A percentile compares a stretch with the other conserved stretches of the same genome.
Evolutionary conservation across 2,888 invertebrate species (phyloP).

Genomic region (Kryphioiulus occultus): DNA sequence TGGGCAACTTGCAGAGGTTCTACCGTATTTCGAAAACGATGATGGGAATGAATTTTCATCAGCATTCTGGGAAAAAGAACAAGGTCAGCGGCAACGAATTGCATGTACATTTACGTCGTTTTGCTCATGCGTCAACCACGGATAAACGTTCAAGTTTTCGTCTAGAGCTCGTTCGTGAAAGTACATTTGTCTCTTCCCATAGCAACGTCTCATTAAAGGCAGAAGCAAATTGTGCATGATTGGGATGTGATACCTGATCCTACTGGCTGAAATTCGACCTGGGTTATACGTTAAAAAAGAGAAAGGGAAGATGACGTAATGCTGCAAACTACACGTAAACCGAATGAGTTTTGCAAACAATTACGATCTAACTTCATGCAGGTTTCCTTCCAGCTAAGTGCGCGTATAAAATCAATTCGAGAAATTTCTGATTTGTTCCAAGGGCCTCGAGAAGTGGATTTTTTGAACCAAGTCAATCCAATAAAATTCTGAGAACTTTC

Average conservation of each 20-base stretch:
- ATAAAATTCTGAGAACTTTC: no score
- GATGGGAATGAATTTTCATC: no score
- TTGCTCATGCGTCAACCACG: no score
- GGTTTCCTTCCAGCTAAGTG: not conserved
- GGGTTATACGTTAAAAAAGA: constrained; percentile 22
- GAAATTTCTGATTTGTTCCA: not conserved
- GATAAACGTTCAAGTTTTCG: not conserved
- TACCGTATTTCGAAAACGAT: no score
- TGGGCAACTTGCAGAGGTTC: no score
- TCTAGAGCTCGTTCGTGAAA: not conserved
- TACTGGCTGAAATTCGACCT: constrained; percentile 16
- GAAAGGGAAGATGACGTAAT: not conserved
- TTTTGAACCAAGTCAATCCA: no score
- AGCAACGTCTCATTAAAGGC: constrained; percentile 46
- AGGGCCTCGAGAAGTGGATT: no score
- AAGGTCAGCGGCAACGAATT: no score
- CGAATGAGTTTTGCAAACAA: not conserved
- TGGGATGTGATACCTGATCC: constrained; percentile 39
- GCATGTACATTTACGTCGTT: no score
- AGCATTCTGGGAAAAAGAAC: no score
- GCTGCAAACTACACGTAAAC: not conserved
- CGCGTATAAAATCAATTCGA: not conserved
- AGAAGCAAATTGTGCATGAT: constrained; percentile 46
- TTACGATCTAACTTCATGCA: not conserved
- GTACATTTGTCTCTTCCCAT: constrained; percentile 28